Evolutionary conservation across 2,113 vertebrate species (phyloP).

Genomic region (Nycticryphes semicollaris): DNA sequence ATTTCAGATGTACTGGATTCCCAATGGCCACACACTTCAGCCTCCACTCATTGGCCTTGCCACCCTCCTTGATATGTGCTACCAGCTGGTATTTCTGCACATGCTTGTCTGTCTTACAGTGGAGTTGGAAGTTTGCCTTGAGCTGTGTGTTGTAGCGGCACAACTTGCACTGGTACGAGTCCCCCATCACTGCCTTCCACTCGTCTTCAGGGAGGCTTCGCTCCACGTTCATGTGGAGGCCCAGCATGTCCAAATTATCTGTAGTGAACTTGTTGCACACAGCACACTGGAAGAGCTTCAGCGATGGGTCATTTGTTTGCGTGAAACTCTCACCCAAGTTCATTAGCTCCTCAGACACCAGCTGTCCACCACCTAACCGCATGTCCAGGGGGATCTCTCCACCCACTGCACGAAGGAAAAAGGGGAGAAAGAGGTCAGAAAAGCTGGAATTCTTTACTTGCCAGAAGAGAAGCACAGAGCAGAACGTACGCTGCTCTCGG

Average conservation of each 20-base stretch:
- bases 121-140: conserved; percentile 99
- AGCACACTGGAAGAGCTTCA: conserved; percentile 98
- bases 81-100: conserved; percentile 98
- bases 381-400: conserved; percentile 96
- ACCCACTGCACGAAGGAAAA: conserved; percentile 80
- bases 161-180: conserved; percentile 97
- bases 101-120: conserved; percentile 99
- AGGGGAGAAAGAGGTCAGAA: conserved; percentile 51
- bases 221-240: conserved; percentile 95
- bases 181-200: conserved; percentile 93
- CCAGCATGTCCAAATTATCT: conserved; percentile 95
- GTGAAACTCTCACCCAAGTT: conserved; percentile 96
- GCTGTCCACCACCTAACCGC: conserved; percentile 90
- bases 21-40: conserved; percentile 98
- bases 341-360: conserved; percentile 98
- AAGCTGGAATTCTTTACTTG: not conserved
- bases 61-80: conserved; percentile 98
- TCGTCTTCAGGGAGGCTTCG: conserved; percentile 94
- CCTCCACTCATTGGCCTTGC: conserved; percentile 97
- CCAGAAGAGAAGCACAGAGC: not conserved
- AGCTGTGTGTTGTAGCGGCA: conserved; percentile 98
- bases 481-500: not conserved
- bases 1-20: conserved; percentile 96
- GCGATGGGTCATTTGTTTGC: conserved; percentile 92
- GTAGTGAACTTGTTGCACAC: conserved; percentile 99